Evolutionary conservation across 2,113 vertebrate genomes (phyloP), one percentile per base, ranked within the genome.

Genomic region (Urocitellus parryii): DNA sequence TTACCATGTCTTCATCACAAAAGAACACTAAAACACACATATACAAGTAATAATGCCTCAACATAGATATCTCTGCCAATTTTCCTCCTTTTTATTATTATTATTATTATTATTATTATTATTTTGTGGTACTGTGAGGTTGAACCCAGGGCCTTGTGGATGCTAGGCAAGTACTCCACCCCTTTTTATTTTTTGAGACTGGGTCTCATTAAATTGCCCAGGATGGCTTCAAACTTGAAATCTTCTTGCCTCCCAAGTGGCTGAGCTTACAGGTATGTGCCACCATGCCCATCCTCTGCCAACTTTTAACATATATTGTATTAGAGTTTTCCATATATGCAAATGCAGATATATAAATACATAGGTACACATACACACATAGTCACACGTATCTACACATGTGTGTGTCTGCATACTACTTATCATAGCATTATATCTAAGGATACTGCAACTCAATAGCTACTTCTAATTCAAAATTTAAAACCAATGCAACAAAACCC

Each of bases 11-110:
- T 88, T 91, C 39, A 81, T 93, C 9, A 85, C 88, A 63, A 20
- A n/a, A 84, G 78, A 78, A 89, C 2, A 93, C 81, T 45, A 92
- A 80, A 94, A 85, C 72, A 67, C 61, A 77, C 87, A 86, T 73
- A 65, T 42, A 39, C 18, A 72, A 56, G 5, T 45, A 70, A 67
- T 84, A 51, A 20, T 79, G 24, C 45, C 17, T 92, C 37, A 61
- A 3, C 86, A 65, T 88, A 97, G 94, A 76, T 53, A 24, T 79
- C 39, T 81, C 34, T n/a, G 4, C 39, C 11, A 42, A 42, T 17
- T 63, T 63, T 63, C 24, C 58, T n/a, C 34, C 32, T n/a, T 70
- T 70, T n/a, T n/a, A n/a, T 34, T 68, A 14, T 29, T 68, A 16
- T n/a, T n/a, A n/a, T n/a, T n/a, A n/a, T n/a, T n/a, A n/a, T n/a